Base-by-base conservation (phyloP, 2,113 vertebrate species). In the Dromas ardeola region DNA sequence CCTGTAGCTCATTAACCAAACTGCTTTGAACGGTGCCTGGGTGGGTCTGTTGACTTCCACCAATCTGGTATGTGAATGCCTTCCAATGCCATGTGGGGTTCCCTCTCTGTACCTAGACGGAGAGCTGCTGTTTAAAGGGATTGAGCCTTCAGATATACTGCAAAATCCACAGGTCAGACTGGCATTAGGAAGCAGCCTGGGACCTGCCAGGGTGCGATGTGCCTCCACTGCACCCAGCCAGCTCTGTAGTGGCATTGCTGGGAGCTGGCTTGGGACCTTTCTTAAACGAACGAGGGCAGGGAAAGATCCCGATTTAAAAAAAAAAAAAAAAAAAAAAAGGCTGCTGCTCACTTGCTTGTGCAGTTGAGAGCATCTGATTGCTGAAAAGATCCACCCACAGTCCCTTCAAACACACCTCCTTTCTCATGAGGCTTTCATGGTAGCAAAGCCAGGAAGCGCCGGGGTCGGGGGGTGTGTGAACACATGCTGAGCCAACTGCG, bases 381-480 rank as follows among this genome's bases (percentile, higher is more conserved):
- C 58, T 71, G 77, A 43, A 72, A 82, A 77, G 77, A 87, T 82
- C 86, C 81, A 73, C 86, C 53, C 89, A 65, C 58, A 5, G 29
- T 80, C 58, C 40, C 50, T 80, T 89, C 84, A 94, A 94, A 73
- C 78, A 77, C 86, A 73, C 63, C 62, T 92, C 73, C 89, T 85
- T 73, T 84, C 85, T 92, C 67, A 23, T 34, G 86, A 92, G 74
- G 30, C 74, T 96, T 88, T 76, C 78, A 29, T 94, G 89, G 93
- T 16, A 95, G 89, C 66, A 85, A 85, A 95, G 69, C 73, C 89
- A 73, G 94, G 89, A 96, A 87, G 58, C 32, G 56, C 36, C 0
- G 5, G 85, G 95, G 96, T 95, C 97, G 94, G 78, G 81, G 77
- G 77, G 91, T 62, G 89, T 87, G 91, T 67, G 93, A 95, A 32